Conservation (phyloP, 2,797 vertebrate genomes). For the Salarias fasciatus region DNA sequence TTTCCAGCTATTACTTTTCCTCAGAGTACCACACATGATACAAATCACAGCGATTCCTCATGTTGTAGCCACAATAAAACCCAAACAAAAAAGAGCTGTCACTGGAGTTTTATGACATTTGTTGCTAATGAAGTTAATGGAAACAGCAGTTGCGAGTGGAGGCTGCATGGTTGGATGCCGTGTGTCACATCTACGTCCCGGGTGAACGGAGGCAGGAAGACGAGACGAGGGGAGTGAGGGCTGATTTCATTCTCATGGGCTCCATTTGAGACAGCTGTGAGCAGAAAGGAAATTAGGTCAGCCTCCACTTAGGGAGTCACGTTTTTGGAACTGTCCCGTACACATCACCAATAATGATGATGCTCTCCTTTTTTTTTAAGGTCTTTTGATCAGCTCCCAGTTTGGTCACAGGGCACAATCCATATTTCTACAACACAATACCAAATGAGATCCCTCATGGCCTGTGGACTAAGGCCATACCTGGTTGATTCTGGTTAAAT, state of each 20-base stretch:
- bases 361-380: constrained; percentile 10
- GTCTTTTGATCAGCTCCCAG: constrained; percentile 7
- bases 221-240: constrained; percentile 21
- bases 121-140: constrained; percentile 49
- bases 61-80: constrained; percentile 7
- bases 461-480: constrained; percentile 1
- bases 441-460: neutral
- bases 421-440: too few species aligned
- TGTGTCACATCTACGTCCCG: constrained; percentile 32
- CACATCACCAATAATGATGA: constrained; percentile 8
- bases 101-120: constrained; percentile 31
- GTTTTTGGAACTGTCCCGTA: constrained; percentile 29
- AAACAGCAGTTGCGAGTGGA: constrained; percentile 35
- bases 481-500: constrained; percentile 11
- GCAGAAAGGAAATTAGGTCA: constrained; percentile 70
- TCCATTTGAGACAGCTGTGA: constrained; percentile 53
- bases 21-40: constrained; percentile 14
- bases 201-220: constrained; percentile 46
- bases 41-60: constrained; percentile 31
- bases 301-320: constrained; percentile 37
- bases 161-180: constrained; percentile 10
- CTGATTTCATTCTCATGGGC: constrained; percentile 39
- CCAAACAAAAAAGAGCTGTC: constrained; percentile 44
- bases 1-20: constrained; percentile 36
- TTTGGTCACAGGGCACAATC: neutral